Evolutionary conservation across 2,797 vertebrate species (phyloP).

Genomic region (Brachyalestes nurse): DNA sequence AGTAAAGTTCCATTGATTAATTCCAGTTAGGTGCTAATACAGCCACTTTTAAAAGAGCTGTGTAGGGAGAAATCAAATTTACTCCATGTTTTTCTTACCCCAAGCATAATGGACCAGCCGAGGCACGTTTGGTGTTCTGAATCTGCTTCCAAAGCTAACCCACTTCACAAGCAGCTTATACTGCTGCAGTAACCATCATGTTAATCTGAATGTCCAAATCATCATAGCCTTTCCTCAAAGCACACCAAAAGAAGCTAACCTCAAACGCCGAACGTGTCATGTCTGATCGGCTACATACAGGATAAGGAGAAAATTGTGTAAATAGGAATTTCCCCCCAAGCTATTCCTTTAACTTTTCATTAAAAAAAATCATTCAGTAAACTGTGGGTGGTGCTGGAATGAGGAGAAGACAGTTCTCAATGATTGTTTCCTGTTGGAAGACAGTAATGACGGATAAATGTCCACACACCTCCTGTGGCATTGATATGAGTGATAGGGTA

Average conservation of each 20-base stretch:
- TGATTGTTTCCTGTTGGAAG: conserved; percentile 30
- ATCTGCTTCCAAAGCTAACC: too few relatives aligned
- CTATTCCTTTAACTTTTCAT: neutral
- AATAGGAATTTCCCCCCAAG: neutral
- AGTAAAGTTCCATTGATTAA: neutral
- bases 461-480: conserved; percentile 45
- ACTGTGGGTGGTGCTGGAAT: neutral
- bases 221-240: too few relatives aligned
- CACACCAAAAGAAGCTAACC: too few relatives aligned
- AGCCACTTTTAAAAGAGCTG: neutral
- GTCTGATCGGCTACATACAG: neutral
- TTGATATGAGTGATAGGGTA: conserved; percentile 41
- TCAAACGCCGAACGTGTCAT: neutral
- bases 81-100: neutral
- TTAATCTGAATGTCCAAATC: too few relatives aligned
- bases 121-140: neutral
- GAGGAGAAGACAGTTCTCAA: conserved; percentile 14
- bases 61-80: neutral
- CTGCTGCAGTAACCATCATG: too few relatives aligned
- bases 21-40: neutral
- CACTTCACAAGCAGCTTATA: too few relatives aligned
- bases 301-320: neutral
- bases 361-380: neutral
- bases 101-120: neutral
- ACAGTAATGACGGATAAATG: conserved; percentile 14